Conservation (phyloP, 1,140 invertebrate species). For the Brachionus koreanus region DNA sequence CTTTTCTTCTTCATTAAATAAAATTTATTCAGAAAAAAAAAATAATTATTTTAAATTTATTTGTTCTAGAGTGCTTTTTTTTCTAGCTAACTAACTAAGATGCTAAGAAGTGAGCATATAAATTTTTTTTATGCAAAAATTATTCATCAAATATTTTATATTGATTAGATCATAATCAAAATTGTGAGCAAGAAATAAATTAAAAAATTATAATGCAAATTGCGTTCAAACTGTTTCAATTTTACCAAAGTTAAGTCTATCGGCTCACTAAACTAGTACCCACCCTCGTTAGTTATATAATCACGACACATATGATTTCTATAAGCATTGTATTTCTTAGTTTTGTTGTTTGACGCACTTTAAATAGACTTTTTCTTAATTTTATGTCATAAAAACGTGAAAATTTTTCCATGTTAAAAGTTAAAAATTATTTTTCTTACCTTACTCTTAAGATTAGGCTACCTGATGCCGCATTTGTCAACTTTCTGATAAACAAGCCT, state of each 20-base stretch:
- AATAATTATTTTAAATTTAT: too few relatives aligned
- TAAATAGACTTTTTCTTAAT: neutral
- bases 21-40: neutral
- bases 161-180: neutral
- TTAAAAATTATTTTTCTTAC: neutral
- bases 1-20: neutral
- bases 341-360: too few relatives aligned
- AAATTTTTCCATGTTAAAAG: neutral
- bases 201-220: neutral
- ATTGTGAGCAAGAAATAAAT: neutral
- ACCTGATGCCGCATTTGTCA: neutral
- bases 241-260: neutral
- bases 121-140: neutral
- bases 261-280: neutral
- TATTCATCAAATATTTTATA: neutral
- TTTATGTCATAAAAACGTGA: neutral
- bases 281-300: neutral
- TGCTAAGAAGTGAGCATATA: neutral
- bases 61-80: neutral
- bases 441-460: neutral
- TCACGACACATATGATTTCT: neutral
- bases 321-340: neutral
- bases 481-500: neutral
- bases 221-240: neutral
- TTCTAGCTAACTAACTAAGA: neutral